Conservation (phyloP, 2,888 invertebrate species). For the Glyphotaelius pellucidus region DNA sequence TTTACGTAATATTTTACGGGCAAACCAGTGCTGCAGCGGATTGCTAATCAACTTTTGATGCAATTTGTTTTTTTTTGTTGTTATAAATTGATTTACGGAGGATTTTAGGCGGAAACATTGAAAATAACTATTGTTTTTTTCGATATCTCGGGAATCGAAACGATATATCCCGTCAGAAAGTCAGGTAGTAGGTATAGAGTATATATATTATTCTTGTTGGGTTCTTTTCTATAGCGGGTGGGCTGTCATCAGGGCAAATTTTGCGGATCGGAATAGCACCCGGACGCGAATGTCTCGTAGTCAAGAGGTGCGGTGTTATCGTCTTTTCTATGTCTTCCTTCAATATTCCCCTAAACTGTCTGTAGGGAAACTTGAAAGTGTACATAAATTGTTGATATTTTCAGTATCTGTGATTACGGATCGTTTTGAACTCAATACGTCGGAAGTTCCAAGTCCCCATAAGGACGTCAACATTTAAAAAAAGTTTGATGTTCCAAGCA, state of each 20-base stretch:
- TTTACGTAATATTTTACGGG: conserved; percentile 49
- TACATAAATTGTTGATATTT: background rate
- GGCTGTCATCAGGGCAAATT: background rate
- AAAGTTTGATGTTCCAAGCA: too few species aligned
- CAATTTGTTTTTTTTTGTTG: background rate
- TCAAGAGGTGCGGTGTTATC: too few species aligned
- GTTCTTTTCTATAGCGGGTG: background rate
- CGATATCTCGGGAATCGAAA: background rate
- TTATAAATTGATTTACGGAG: background rate
- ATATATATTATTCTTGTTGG: background rate
- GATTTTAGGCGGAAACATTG: background rate
- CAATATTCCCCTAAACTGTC: background rate
- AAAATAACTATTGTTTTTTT: background rate
- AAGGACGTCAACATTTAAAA: too few species aligned
- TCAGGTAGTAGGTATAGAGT: background rate
- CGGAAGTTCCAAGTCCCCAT: background rate
- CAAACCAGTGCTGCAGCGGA: conserved; percentile 8
- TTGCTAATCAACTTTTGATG: background rate
- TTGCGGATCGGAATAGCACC: background rate
- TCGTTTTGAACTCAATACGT: background rate
- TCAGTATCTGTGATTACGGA: too few species aligned
- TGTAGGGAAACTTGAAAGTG: background rate
- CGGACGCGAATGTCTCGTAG: background rate
- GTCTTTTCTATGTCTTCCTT: background rate
- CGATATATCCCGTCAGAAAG: too few species aligned